phyloP scores from a whole-genome alignment of 2,113 vertebrate genomes.

The Urocynchramus pylzowi region DNA sequence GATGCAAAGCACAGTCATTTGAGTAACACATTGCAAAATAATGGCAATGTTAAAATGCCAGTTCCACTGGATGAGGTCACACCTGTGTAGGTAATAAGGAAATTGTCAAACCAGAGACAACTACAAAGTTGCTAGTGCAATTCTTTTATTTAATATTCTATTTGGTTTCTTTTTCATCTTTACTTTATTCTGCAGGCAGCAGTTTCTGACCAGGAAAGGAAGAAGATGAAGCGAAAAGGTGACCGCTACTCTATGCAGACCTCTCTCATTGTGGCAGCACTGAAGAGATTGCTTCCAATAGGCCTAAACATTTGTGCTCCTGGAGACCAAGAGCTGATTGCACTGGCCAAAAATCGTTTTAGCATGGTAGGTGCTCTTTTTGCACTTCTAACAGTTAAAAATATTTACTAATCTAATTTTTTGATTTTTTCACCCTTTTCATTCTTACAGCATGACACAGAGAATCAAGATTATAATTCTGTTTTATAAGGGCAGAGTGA shows the following conservation, averaged over 20 bases:
- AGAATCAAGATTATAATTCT: background rate
- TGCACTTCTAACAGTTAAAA: background rate
- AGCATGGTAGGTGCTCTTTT: slow-evolving; percentile 76
- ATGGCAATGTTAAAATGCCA: background rate
- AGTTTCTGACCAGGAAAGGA: slow-evolving; percentile 92
- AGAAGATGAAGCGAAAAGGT: slow-evolving; percentile 91
- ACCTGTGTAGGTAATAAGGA: background rate
- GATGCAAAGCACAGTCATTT: background rate
- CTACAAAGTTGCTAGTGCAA: background rate
- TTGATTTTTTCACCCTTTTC: background rate
- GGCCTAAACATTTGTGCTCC: slow-evolving; percentile 93
- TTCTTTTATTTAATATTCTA: background rate
- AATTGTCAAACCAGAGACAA: background rate
- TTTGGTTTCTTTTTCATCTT: background rate
- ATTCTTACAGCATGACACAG: background rate
- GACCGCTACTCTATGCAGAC: slow-evolving; percentile 93
- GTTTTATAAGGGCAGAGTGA: background rate
- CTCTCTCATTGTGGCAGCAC: slow-evolving; percentile 89
- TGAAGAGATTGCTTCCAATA: slow-evolving; percentile 90
- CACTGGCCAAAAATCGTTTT: slow-evolving; percentile 88
- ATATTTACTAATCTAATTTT: background rate
- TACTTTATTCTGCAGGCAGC: slow-evolving; percentile 74
- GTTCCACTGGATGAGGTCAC: background rate
- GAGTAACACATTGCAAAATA: background rate
- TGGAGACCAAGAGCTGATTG: slow-evolving; percentile 93